phyloP scores from a whole-genome alignment of 2,113 vertebrate genomes.

The Pycnonotus jocosus region DNA sequence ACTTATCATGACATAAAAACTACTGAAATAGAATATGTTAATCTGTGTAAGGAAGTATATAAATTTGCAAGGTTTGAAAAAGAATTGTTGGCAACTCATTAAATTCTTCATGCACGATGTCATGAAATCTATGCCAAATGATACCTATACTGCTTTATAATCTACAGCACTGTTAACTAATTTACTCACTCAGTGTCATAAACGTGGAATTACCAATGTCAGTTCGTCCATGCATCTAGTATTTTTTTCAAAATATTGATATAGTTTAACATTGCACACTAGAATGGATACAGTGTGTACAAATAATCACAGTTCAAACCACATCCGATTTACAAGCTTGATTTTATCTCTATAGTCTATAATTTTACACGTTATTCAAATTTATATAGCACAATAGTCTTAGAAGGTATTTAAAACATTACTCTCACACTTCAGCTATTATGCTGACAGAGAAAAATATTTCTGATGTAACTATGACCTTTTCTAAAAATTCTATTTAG shows the following conservation, averaged over 20 bases:
- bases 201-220: background rate
- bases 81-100: background rate
- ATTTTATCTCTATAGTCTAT: background rate
- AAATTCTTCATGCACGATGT: background rate
- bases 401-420: background rate
- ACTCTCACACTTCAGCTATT: background rate
- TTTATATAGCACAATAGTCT: background rate
- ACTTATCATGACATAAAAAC: background rate
- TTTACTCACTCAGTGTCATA: background rate
- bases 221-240: background rate
- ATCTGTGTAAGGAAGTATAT: background rate
- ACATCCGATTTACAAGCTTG: background rate
- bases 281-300: background rate
- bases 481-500: background rate
- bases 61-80: background rate
- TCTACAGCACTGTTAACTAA: background rate
- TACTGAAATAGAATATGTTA: background rate
- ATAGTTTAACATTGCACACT: background rate
- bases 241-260: background rate
- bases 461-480: background rate
- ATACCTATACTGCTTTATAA: background rate
- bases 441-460: background rate
- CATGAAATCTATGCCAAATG: background rate
- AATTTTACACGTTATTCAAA: background rate
- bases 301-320: background rate